phyloP scores from a whole-genome alignment of 2,888 invertebrate species.

The Pseudococcus jackbeardsleyi region DNA sequence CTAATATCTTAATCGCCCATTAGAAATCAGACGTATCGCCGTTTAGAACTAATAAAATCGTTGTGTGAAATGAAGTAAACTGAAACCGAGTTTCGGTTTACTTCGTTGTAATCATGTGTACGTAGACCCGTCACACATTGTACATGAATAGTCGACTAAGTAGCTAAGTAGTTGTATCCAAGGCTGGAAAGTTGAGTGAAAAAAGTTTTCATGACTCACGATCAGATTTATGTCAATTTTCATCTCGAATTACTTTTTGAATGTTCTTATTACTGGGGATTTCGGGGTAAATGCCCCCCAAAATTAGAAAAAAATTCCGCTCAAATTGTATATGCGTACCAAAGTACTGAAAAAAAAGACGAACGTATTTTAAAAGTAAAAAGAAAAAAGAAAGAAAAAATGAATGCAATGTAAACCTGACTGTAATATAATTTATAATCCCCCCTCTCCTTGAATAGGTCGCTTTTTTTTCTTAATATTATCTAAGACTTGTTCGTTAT shows the following conservation, averaged over 20 bases:
- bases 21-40: constrained; percentile 17
- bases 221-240: background rate
- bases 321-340: background rate
- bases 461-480: background rate
- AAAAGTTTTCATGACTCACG: background rate
- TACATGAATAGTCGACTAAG: background rate
- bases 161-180: constrained; percentile 42
- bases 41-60: constrained; percentile 3
- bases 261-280: background rate
- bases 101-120: constrained; percentile 43
- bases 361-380: background rate
- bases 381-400: constrained; percentile 18
- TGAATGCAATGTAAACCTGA: constrained; percentile 64
- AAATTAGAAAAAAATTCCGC: background rate
- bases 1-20: constrained; percentile 45
- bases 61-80: constrained; percentile 59
- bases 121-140: background rate
- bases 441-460: background rate
- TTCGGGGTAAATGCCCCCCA: background rate
- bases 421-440: constrained; percentile 24
- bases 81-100: constrained; percentile 61
- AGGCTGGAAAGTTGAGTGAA: constrained; percentile 62
- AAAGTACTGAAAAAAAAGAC: background rate
- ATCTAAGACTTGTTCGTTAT: background rate
- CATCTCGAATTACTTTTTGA: background rate